Percentiles rank a stretch among this genome's conserved stretches.
Evolutionary conservation across 2,797 vertebrate species (phyloP).

Genomic region (Falco peregrinus): DNA sequence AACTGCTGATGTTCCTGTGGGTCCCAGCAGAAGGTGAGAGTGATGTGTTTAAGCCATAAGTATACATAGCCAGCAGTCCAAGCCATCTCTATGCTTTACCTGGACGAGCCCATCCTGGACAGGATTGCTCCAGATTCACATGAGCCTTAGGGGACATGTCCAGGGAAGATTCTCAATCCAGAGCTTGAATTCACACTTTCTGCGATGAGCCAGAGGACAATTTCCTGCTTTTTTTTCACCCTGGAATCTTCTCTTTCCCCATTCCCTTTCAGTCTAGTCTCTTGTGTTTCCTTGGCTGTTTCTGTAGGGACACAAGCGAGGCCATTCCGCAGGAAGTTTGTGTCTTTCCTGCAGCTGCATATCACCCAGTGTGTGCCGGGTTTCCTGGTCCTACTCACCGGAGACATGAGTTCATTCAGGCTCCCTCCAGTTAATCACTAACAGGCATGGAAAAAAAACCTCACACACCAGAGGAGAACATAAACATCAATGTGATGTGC

Average conservation of each 20-base stretch:
- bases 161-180: not conserved
- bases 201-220: not conserved
- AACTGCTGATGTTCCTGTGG: not conserved
- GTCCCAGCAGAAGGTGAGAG: not conserved
- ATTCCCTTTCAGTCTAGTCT: not conserved
- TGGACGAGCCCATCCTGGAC: not conserved
- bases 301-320: not conserved
- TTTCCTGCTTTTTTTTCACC: not conserved
- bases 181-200: not conserved
- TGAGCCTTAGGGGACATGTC: not conserved
- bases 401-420: slow-evolving; percentile 65
- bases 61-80: too few relatives aligned
- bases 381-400: slow-evolving; percentile 34
- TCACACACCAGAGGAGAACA: slow-evolving; percentile 58
- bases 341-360: not conserved
- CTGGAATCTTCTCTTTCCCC: not conserved
- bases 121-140: not conserved
- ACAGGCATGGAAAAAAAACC: slow-evolving; percentile 58
- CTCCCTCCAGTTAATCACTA: slow-evolving; percentile 42
- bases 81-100: not conserved
- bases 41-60: not conserved
- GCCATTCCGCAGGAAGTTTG: not conserved
- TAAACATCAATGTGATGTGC: slow-evolving; percentile 64
- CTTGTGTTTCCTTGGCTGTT: not conserved
- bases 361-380: not conserved